Conservation (phyloP, 1,140 invertebrate species). For the Drosophila pseudoananassae region DNA sequence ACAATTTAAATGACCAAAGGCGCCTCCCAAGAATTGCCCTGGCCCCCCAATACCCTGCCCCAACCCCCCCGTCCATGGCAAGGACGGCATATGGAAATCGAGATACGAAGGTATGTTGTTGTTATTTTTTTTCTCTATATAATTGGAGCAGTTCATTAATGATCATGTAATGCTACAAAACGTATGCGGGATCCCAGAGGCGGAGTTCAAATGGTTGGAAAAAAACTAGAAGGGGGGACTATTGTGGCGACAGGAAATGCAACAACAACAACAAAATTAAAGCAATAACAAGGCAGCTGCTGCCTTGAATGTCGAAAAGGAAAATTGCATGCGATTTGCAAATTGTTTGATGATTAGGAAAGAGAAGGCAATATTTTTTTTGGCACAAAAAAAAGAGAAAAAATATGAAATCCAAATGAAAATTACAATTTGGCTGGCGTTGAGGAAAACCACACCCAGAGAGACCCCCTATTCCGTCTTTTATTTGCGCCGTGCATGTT, state of each 20-base stretch:
- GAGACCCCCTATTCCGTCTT: neutral
- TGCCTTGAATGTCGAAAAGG: slow-evolving; percentile 33
- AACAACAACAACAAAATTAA: slow-evolving; percentile 38
- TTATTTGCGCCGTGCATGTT: slow-evolving; percentile 11
- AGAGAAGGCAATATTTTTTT: slow-evolving; percentile 61
- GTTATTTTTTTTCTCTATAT: slow-evolving; percentile 28
- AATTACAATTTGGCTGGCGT: slow-evolving; percentile 51
- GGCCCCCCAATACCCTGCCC: too few species aligned
- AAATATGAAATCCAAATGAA: slow-evolving; percentile 35
- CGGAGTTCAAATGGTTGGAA: slow-evolving; percentile 3
- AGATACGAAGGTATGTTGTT: slow-evolving; percentile 42
- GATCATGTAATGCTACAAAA: slow-evolving; percentile 59
- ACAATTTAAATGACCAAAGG: slow-evolving; percentile 66
- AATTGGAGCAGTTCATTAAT: slow-evolving; percentile 75
- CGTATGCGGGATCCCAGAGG: slow-evolving; percentile 36
- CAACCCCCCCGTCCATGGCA: neutral
- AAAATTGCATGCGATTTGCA: slow-evolving; percentile 73
- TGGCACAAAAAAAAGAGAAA: slow-evolving; percentile 3
- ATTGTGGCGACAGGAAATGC: slow-evolving; percentile 63
- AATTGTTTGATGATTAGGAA: slow-evolving; percentile 79
- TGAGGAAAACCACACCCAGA: neutral
- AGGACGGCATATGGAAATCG: slow-evolving; percentile 47
- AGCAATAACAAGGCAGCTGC: slow-evolving; percentile 42
- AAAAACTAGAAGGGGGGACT: slow-evolving; percentile 1
- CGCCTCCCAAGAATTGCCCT: slow-evolving; percentile 9